Base-by-base conservation (phyloP, 2,888 invertebrate genomes). In the Thumatha senex region DNA sequence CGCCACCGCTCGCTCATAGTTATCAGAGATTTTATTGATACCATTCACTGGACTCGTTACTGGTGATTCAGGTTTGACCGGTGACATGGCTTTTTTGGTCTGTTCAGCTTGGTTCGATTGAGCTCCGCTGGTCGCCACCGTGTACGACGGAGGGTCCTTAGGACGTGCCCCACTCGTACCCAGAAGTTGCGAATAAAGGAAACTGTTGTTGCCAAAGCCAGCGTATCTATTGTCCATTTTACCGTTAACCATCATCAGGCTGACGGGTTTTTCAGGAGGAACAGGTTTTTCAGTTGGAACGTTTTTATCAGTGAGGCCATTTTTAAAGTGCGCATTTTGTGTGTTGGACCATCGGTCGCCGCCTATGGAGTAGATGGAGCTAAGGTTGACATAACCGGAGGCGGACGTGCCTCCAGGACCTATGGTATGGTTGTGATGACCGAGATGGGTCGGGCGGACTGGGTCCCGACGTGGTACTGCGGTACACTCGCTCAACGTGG, bases 231-330 rank as follows among this genome's bases (percentile, higher is more conserved):
- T 84, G 60, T 91, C 91, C 78, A 78, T 80, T 70, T 91, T 90
- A 0, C 90, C 89, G 61, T 89, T 89, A 38, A 91, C 84, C 88
- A 90, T 90, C 85, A 88, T 84, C 11, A 92, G 63, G 57, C 88
- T 92, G 53, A 92, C 89, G 0, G 92, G 91, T 54, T 92, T 92
- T 47, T 91, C 92, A 1, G 90, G 92, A 0, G 90, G 90, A 1
- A 90, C 72, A 0, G 92, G 92, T 64, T 92, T 91, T 46, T 91
- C 90, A 7, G 41, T 41, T 11, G 76, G 70, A 0, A 76, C 63
- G 54, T 84, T 89, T 63, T 80, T 82, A 33, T 89, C 89, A 18
- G 76, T 49, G n/a, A 74, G 56, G 12, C 81, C 80, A 54, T 86
- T 86, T 54, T 81, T 88, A 33, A 58, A 36, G 38, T 56, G 38